Conservation (phyloP, 2,113 vertebrate genomes). For the Sander vitreus region DNA sequence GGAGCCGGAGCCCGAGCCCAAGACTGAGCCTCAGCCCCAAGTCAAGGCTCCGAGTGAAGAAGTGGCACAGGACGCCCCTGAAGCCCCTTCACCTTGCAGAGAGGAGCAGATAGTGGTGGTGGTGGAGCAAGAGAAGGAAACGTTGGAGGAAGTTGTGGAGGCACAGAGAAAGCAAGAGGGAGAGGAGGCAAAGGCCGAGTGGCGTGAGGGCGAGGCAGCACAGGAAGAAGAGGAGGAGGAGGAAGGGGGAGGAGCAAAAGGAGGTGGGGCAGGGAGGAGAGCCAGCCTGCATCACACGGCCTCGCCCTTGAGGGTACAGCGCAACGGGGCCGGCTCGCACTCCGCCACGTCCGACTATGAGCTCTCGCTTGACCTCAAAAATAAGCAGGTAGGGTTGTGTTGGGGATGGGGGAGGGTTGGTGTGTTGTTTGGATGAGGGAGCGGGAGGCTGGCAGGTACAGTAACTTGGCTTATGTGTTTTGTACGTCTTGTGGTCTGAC, state of each 20-base stretch:
- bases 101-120: constrained; percentile 61
- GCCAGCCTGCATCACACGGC: constrained; percentile 92
- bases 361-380: constrained; percentile 99
- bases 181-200: constrained; percentile 46
- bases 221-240: constrained; percentile 84
- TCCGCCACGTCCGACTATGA: constrained; percentile 92
- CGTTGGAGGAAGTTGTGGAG: constrained; percentile 50
- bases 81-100: constrained; percentile 44
- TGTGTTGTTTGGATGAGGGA: constrained; percentile 39
- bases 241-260: constrained; percentile 85
- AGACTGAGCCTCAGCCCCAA: constrained; percentile 26
- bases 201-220: constrained; percentile 36
- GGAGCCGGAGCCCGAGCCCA: neutral
- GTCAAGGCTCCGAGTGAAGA: constrained; percentile 33
- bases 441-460: constrained; percentile 12
- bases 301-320: constrained; percentile 93
- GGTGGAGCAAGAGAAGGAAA: constrained; percentile 48
- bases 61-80: constrained; percentile 23
- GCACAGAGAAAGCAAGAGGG: constrained; percentile 52
- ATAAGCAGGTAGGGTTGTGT: constrained; percentile 95
- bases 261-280: constrained; percentile 88
- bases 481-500: constrained; percentile 69
- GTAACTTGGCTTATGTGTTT: constrained; percentile 52
- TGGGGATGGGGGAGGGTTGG: constrained; percentile 42
- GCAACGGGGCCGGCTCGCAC: constrained; percentile 93